Conservation (phyloP, 2,797 vertebrate species). For the Otolemur crassicaudatus region DNA sequence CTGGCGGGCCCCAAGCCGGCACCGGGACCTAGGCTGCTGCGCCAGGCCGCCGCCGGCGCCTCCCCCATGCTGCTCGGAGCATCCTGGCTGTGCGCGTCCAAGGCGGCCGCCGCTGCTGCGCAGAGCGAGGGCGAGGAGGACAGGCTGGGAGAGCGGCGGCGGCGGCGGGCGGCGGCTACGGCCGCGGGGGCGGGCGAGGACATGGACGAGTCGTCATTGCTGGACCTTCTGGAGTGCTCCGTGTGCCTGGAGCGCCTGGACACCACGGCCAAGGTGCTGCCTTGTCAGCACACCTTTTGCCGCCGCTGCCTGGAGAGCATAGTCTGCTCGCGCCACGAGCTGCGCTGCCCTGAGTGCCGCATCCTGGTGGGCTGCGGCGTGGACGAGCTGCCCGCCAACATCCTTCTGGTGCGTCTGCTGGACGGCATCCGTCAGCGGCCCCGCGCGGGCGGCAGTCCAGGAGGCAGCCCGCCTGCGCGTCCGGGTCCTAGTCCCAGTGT, state of each 20-base stretch:
- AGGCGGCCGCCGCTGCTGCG: constrained; percentile 80
- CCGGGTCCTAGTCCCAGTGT: neutral
- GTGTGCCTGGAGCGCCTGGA: constrained; percentile 98
- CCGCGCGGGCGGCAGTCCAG: constrained; percentile 84
- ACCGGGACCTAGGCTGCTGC: constrained; percentile 68
- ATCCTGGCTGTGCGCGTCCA: constrained; percentile 85
- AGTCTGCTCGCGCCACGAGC: constrained; percentile 95
- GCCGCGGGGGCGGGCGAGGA: constrained; percentile 56
- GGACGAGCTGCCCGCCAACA: constrained; percentile 97
- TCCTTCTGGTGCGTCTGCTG: constrained; percentile 95
- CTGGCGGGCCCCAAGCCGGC: constrained; percentile 57
- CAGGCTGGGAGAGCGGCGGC: constrained; percentile 72
- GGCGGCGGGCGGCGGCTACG: constrained; percentile 61
- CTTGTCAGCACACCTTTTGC: constrained; percentile 99
- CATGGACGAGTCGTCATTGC: constrained; percentile 97
- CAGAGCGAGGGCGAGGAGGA: constrained; percentile 79
- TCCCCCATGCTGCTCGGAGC: constrained; percentile 84
- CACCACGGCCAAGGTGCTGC: constrained; percentile 96
- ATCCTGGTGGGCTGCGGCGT: constrained; percentile 97
- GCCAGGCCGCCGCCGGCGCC: constrained; percentile 66
- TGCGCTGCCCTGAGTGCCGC: constrained; percentile 98
- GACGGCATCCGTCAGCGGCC: constrained; percentile 97
- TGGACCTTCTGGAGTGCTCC: constrained; percentile 98
- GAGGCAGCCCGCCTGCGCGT: constrained; percentile 66
- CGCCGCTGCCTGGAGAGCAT: constrained; percentile 98